Percentiles rank a stretch among this genome's conserved stretches.
Evolutionary conservation across 2,888 invertebrate species (phyloP).

Genomic region (Dromius quadrimaculatus): DNA sequence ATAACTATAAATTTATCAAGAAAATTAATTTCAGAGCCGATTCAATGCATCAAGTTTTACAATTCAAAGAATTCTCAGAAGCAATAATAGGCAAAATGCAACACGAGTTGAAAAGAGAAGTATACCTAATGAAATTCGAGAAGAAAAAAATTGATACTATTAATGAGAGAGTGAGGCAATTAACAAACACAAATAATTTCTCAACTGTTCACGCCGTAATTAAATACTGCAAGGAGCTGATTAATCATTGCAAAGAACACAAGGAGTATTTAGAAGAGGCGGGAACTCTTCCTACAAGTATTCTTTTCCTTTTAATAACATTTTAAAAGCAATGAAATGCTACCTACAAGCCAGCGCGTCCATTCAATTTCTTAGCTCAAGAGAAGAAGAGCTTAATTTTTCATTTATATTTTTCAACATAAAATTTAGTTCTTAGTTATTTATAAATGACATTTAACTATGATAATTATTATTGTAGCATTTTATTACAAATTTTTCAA

Average conservation of each 20-base stretch:
- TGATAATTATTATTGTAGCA: no score
- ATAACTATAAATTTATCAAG: no score
- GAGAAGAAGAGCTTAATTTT: no score
- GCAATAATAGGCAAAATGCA: background rate
- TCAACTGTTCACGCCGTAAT: conserved; percentile 23
- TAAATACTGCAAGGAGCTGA: conserved; percentile 42
- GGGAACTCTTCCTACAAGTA: conserved; percentile 25
- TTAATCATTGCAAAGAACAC: conserved; percentile 29
- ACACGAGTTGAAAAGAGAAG: conserved; percentile 21
- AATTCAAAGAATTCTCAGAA: conserved; percentile 16
- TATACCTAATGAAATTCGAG: conserved; percentile 28
- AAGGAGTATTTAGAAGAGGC: conserved; percentile 38
- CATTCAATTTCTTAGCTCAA: no score
- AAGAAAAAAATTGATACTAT: conserved; percentile 39
- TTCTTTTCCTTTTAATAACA: background rate
- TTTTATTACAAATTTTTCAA: no score
- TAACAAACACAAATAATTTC: conserved; percentile 21
- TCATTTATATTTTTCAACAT: no score
- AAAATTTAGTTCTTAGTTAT: no score
- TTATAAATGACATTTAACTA: no score
- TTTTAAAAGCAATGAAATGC: conserved; percentile 3
- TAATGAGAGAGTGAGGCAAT: conserved; percentile 7
- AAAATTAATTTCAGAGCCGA: background rate
- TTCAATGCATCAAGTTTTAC: background rate
- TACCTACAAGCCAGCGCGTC: conserved; percentile 1